Evolutionary conservation across 2,113 vertebrate species (phyloP), one percentile per base, ranked within the genome.

Genomic region (Bujurquina vittata): DNA sequence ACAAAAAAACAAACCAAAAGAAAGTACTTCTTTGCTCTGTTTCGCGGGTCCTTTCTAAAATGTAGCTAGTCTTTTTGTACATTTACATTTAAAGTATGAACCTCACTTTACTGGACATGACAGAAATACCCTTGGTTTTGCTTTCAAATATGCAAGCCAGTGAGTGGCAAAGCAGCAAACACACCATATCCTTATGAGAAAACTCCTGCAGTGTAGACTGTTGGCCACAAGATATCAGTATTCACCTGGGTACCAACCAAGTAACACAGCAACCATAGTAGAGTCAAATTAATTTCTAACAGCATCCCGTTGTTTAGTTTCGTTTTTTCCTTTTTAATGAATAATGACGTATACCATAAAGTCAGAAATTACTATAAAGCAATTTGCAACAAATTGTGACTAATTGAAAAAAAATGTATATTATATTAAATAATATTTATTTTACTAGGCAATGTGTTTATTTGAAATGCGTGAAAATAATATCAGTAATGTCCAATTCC

Each of bases 161-260:
- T 18, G 14, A 46, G 43, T 46, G 43, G 12, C 40, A 67, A 29
- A 26, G 23, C 40, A 49, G 22, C 0, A 14, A 67, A 49, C 26
- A 49, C 29, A 49, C 22, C 15, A 49, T 26, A 49, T 67, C 37
- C 22, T 40, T 15, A 20, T 20, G 29, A 29, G 43, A 52, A 69
- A 69, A 18, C 7, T 10, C 20, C 23, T 83, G 89, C 57, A 84
- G 80, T 87, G 22, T 9, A 2, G 35, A 35, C 54, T 17, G 1
- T 12, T 40, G 74, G 33, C 89, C 94, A 88, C 83, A 57, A 90
- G 92, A 20, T 90, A 91, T 87, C 93, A 91, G 77, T 79, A 75
- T 89, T 85, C 55, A 77, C 29, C 74, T 37, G 49, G 40, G 15
- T 3, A 56, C 43, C 11, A 35, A 35, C 15, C 2, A 35, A 73